Base-by-base conservation (phyloP, 2,888 invertebrate genomes). In the Ceramica pisi region DNA sequence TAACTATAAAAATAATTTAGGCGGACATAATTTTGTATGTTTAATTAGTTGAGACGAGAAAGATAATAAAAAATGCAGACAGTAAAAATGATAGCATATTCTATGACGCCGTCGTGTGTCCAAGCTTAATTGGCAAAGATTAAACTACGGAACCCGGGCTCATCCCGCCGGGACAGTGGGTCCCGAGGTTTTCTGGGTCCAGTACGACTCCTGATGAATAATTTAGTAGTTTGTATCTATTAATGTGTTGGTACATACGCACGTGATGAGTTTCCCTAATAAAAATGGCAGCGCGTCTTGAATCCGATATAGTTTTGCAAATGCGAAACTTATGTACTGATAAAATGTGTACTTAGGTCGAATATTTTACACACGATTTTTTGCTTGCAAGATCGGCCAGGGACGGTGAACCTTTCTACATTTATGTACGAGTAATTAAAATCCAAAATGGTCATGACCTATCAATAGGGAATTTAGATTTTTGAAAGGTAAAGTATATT, bases 141-240 rank as follows among this genome's bases (percentile, higher is more conserved):
- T 86, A 87, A 85, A 83, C 81, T 81, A 76, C 72, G 76, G 81
- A 82, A 75, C 80, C 81, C 80, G 72, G 71, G 82, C 74, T 87
- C 83, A 84, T 82, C 73, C 87, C 84, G 44, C 67, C 67, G 79
- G 80, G 77, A 80, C 81, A 76, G 70, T 75, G 69, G 55, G 71
- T 66, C 83, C 78, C 71, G 81, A 81, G 82, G 85, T 84, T 86
- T 86, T 78, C 78, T 80, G 61, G 63, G 82, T 66, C 62, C 78
- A 67, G 72, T 65, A 79, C 73, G 71, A 84, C 84, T 75, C 74
- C 65, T 84, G 83, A 86, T 89, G 88, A 89, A 89, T 89, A 83
- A 89, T 89, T 88, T 82, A 86, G 81, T 68, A 82, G 78, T 82
- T 75, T 83, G 80, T 86, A 85, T 86, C 86, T 87, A 86, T 86